phyloP scores from a whole-genome alignment of 1,140 invertebrate genomes.

The Hylyphantes graminicola region DNA sequence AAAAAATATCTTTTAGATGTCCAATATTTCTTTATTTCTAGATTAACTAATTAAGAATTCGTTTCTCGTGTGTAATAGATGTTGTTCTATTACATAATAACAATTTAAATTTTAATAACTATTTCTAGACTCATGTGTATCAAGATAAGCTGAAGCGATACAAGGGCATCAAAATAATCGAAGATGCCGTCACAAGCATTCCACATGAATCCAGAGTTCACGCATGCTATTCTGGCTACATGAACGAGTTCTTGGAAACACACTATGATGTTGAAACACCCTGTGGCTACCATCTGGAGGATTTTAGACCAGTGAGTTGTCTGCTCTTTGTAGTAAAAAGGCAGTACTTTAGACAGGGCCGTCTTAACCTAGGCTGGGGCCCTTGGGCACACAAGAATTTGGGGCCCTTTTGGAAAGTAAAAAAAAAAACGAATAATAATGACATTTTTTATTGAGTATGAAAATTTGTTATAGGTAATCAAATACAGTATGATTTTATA shows the following conservation, averaged over 20 bases:
- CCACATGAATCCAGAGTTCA: slow-evolving; percentile 27
- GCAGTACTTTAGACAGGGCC: not conserved
- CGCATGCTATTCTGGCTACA: slow-evolving; percentile 13
- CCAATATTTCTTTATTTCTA: too few species aligned
- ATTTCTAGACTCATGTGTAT: slow-evolving; percentile 42
- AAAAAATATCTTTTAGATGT: too few species aligned
- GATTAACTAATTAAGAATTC: too few species aligned
- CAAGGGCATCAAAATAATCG: slow-evolving; percentile 30
- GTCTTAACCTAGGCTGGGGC: not conserved
- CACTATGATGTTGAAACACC: not conserved
- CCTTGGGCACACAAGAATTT: too few species aligned
- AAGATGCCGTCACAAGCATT: slow-evolving; percentile 47
- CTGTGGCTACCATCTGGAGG: slow-evolving; percentile 4
- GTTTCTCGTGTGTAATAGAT: too few species aligned
- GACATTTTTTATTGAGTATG: too few species aligned
- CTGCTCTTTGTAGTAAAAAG: not conserved
- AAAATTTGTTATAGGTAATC: too few species aligned
- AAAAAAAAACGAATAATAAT: too few species aligned
- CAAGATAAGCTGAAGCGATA: slow-evolving; percentile 37
- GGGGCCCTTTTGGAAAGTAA: too few species aligned
- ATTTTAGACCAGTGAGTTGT: slow-evolving; percentile 1
- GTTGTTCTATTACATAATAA: too few species aligned
- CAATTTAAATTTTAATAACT: too few species aligned
- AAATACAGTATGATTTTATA: too few species aligned
- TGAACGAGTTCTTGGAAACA: not conserved